phyloP scores from a whole-genome alignment of 2,888 invertebrate species.

The Diarsia mendica region DNA sequence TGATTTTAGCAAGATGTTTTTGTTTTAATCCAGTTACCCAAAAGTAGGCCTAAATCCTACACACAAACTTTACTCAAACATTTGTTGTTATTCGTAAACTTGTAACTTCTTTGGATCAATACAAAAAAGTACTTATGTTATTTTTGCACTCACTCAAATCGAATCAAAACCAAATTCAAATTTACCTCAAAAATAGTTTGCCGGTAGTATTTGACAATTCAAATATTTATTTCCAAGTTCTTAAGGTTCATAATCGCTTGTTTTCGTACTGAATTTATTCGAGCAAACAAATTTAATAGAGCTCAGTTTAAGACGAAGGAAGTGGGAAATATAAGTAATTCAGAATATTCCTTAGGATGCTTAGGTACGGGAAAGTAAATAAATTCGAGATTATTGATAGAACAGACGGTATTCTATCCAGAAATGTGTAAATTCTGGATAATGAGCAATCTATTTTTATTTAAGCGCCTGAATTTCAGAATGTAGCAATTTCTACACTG shows the following conservation, averaged over 20 bases:
- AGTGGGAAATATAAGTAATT: conserved; percentile 44
- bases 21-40: no score
- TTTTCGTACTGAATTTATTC: conserved; percentile 40
- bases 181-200: conserved; percentile 7
- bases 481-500: background rate
- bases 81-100: background rate
- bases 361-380: conserved; percentile 32
- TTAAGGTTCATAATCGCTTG: conserved; percentile 26
- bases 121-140: background rate
- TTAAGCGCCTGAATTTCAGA: conserved; percentile 22
- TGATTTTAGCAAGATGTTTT: no score
- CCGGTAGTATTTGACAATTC: conserved; percentile 9
- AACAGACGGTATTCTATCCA: background rate
- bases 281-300: conserved; percentile 62
- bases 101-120: background rate
- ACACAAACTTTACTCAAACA: background rate
- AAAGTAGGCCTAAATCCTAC: background rate
- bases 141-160: conserved; percentile 1
- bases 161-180: no score
- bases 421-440: background rate
- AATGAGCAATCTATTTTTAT: background rate
- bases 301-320: conserved; percentile 25
- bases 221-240: background rate
- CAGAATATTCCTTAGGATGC: conserved; percentile 28
- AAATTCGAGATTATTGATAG: conserved; percentile 16